Evolutionary conservation across 2,888 invertebrate species (phyloP), one percentile per base, ranked within the genome.

Genomic region (Monopis laevigella): DNA sequence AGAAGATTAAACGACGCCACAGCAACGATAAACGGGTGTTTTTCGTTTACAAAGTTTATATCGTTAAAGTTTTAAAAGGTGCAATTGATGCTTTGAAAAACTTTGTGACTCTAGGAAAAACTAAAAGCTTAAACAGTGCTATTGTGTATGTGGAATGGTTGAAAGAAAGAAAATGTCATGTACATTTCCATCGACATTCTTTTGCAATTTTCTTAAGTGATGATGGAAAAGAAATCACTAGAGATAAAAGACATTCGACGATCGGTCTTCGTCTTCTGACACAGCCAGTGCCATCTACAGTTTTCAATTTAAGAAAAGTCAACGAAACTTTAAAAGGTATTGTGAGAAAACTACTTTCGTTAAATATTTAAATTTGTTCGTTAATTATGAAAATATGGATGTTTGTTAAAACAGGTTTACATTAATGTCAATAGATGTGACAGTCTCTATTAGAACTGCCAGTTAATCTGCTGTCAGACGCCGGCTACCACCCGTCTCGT

Each of bases 311-410:
- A 69, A 77, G 77, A 58, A 71, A 78, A 73, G 75, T 80, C 52
- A 77, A 75, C 63, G 77, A 77, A 51, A 77, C 80, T 50, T 68
- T 80, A 61, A 75, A 73, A 75, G 78, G 80, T 80, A 78, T 3
- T 26, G 14, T 24, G 4, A 11, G 12, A 28, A 11, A 11, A 28
- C 10, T 28, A 28, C 24, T 24, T 24, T 24, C 6, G 5, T n/a
- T n/a, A n/a, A n/a, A n/a, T n/a, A n/a, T n/a, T n/a, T n/a, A n/a
- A 28, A 11, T 11, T 21, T 21, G 24, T 21, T 21, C 6, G 5
- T 5, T 21, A 7, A 21, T 21, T 21, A 7, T 21, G 6, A 7
- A 21, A 5, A 7, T 5, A 21, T 21, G 24, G 24, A 21, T 30
- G 12, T 30, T 13, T 13, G 14, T 30, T 30, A 30, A 30, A n/a